These are phyloP conservation scores for Clarias macrocephalus DNA, from an alignment of 2,113 vertebrate species.

Conservation along the genomic window DNA sequence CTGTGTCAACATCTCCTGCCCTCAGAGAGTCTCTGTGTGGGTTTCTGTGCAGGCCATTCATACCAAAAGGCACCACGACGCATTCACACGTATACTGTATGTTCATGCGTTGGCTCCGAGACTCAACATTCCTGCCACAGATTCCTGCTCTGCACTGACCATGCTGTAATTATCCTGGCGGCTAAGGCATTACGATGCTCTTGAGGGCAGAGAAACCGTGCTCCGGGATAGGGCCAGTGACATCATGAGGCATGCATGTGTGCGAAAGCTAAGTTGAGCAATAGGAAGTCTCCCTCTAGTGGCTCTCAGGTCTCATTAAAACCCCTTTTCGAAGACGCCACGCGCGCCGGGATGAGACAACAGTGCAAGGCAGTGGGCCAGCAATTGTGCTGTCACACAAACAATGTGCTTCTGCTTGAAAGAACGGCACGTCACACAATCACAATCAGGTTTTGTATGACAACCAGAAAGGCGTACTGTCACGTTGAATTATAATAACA, in stretches of 20 bases:
- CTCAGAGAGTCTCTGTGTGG: conserved; percentile 49
- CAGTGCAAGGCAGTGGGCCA: conserved; percentile 45
- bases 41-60: conserved; percentile 47
- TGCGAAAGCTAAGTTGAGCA: neutral
- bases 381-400: neutral
- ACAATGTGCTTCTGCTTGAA: conserved; percentile 30
- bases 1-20: conserved; percentile 55
- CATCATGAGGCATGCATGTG: conserved; percentile 48
- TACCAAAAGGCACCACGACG: conserved; percentile 40
- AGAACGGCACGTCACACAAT: neutral
- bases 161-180: conserved; percentile 64
- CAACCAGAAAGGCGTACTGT: neutral
- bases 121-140: conserved; percentile 53
- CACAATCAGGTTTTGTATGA: neutral
- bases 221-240: conserved; percentile 51
- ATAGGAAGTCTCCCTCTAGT: conserved; percentile 28
- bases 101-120: conserved; percentile 41
- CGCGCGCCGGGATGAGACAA: neutral
- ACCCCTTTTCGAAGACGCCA: neutral
- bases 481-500: neutral
- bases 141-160: conserved; percentile 55
- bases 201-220: conserved; percentile 43
- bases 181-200: conserved; percentile 50
- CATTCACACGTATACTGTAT: conserved; percentile 49
- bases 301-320: conserved; percentile 8